Evolutionary conservation across 2,113 vertebrate genomes (phyloP).

Genomic region (Gorilla gorilla): DNA sequence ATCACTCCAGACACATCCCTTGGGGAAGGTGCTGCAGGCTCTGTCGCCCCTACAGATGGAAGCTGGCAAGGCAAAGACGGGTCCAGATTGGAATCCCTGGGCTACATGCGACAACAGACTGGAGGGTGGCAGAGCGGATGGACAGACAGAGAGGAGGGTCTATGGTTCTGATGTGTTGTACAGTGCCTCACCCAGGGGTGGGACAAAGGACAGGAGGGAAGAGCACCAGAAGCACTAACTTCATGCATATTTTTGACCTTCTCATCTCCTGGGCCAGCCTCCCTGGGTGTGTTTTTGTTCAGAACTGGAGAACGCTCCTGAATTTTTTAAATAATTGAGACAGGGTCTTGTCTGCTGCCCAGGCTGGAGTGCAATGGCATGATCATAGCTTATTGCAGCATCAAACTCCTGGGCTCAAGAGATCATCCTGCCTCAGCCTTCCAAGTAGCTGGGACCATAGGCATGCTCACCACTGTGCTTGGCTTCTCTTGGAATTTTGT

Average conservation of each 20-base stretch:
- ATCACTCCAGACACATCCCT: neutral
- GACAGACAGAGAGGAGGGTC: neutral
- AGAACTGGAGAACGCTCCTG: neutral
- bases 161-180: neutral
- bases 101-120: constrained; percentile 41
- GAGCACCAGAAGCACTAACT: neutral
- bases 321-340: too few relatives aligned
- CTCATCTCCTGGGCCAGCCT: neutral
- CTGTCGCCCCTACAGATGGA: constrained; percentile 63
- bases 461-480: too few relatives aligned
- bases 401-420: too few relatives aligned
- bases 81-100: constrained; percentile 64
- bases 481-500: too few relatives aligned
- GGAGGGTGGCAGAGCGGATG: neutral
- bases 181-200: neutral
- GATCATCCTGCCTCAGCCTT: too few relatives aligned
- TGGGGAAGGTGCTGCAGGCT: constrained; percentile 43
- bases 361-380: too few relatives aligned
- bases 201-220: neutral
- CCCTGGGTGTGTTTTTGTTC: neutral
- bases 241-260: neutral
- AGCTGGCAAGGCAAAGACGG: constrained; percentile 46
- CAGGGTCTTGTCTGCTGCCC: too few relatives aligned
- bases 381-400: too few relatives aligned
- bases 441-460: too few relatives aligned